These are phyloP conservation scores for Holcopasites calliopsidis DNA, from an alignment of 1,140 invertebrate genomes.

Conservation along the genomic window DNA sequence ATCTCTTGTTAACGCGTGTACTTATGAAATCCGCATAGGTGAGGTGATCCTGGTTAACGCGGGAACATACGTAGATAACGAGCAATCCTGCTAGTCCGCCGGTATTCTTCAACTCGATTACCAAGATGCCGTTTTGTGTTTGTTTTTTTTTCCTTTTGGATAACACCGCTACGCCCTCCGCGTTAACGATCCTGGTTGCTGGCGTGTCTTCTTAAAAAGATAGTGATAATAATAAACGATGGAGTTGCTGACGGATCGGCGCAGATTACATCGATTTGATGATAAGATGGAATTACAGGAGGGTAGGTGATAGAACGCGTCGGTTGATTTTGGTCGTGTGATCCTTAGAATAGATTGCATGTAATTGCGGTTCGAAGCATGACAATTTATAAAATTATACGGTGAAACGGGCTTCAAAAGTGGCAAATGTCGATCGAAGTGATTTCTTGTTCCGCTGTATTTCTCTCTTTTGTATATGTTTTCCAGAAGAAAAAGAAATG, in stretches of 20 bases:
- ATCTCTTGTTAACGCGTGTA: slow-evolving; percentile 47
- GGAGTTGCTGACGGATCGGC: slow-evolving; percentile 34
- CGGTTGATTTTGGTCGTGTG: slow-evolving; percentile 27
- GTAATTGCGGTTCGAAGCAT: slow-evolving; percentile 1
- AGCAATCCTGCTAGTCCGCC: background rate
- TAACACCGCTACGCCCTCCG: background rate
- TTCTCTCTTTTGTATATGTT: background rate
- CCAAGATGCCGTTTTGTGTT: too few relatives aligned
- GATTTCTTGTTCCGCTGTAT: background rate
- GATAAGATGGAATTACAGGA: slow-evolving; percentile 11
- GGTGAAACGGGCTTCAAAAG: slow-evolving; percentile 1
- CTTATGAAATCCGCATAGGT: slow-evolving; percentile 45
- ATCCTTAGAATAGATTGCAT: slow-evolving; percentile 28
- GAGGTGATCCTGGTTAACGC: slow-evolving; percentile 36
- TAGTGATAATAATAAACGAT: too few relatives aligned
- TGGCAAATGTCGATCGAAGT: slow-evolving; percentile 18
- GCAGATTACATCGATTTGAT: slow-evolving; percentile 30
- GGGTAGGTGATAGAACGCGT: slow-evolving; percentile 2
- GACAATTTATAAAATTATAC: slow-evolving; percentile 36
- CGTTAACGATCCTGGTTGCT: slow-evolving; percentile 23
- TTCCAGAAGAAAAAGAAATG: background rate
- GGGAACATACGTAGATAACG: slow-evolving; percentile 1
- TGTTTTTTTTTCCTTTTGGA: too few relatives aligned
- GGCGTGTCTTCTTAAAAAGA: slow-evolving; percentile 32
- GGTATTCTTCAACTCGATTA: background rate